Conservation (phyloP, 2,797 vertebrate genomes). For the Gymnothorax reevesii region DNA sequence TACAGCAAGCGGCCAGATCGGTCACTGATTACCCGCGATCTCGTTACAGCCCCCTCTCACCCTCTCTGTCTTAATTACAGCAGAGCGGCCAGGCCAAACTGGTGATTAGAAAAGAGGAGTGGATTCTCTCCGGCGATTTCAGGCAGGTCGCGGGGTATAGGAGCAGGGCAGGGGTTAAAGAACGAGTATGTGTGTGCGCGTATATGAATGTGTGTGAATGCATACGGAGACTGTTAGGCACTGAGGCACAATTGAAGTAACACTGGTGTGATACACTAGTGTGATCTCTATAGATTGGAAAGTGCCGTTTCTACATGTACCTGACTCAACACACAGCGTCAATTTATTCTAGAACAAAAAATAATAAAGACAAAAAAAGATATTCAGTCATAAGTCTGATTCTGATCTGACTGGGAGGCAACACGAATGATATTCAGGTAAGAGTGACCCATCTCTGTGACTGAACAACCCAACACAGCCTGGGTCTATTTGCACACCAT, state of each 20-base stretch:
- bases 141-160: not conserved
- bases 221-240: too few relatives aligned
- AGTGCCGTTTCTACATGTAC: too few relatives aligned
- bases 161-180: not conserved
- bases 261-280: too few relatives aligned
- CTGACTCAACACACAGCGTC: not conserved
- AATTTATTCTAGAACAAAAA: not conserved
- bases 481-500: not conserved
- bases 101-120: conserved; percentile 35
- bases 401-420: not conserved
- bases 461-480: not conserved
- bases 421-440: not conserved
- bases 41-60: not conserved
- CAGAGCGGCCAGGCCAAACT: conserved; percentile 31
- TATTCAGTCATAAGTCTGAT: too few relatives aligned
- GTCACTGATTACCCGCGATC: conserved; percentile 1
- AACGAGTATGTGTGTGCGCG: not conserved
- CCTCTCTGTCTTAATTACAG: not conserved
- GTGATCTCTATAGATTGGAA: too few relatives aligned
- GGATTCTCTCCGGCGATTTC: not conserved
- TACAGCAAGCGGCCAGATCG: not conserved
- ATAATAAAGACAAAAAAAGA: not conserved
- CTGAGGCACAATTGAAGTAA: too few relatives aligned
- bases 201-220: too few relatives aligned
- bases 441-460: not conserved